phyloP scores from a whole-genome alignment of 2,888 invertebrate genomes.

The Agrochola lota region DNA sequence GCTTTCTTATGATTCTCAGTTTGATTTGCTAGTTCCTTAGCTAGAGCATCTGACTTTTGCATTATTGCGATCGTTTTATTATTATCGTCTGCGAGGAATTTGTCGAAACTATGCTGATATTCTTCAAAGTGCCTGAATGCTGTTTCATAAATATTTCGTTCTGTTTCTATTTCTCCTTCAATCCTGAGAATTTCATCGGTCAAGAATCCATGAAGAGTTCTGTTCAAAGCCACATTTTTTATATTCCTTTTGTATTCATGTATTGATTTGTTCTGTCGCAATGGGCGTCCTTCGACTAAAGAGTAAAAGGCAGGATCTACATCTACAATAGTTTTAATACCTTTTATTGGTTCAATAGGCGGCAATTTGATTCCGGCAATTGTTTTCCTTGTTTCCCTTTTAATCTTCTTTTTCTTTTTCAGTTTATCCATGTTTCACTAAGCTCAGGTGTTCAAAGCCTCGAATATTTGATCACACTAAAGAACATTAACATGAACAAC shows the following conservation, averaged over 20 bases:
- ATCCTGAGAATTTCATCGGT: constrained; percentile 86
- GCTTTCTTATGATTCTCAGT: constrained; percentile 84
- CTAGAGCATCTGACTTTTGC: constrained; percentile 84
- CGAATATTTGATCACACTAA: constrained; percentile 22
- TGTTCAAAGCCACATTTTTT: constrained; percentile 83
- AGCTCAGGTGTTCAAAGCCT: constrained; percentile 6
- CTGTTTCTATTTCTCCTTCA: constrained; percentile 83
- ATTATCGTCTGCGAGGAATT: constrained; percentile 86
- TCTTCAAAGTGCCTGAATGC: constrained; percentile 84
- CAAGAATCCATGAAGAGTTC: constrained; percentile 82
- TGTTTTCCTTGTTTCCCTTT: constrained; percentile 76
- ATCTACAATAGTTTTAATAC: constrained; percentile 90
- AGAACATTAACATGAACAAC: constrained; percentile 5
- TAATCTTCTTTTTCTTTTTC: constrained; percentile 73
- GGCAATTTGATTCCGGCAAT: constrained; percentile 83
- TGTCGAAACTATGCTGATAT: constrained; percentile 86
- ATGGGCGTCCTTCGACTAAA: constrained; percentile 91
- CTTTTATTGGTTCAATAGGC: constrained; percentile 78
- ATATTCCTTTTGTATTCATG: constrained; percentile 89
- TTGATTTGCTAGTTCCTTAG: constrained; percentile 81
- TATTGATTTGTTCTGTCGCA: constrained; percentile 89
- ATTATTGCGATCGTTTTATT: constrained; percentile 87
- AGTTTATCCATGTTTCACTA: constrained; percentile 55
- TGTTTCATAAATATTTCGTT: constrained; percentile 80
- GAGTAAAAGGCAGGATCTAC: constrained; percentile 92